Conservation (phyloP, 2,888 invertebrate species). For the Megamerina dolium region DNA sequence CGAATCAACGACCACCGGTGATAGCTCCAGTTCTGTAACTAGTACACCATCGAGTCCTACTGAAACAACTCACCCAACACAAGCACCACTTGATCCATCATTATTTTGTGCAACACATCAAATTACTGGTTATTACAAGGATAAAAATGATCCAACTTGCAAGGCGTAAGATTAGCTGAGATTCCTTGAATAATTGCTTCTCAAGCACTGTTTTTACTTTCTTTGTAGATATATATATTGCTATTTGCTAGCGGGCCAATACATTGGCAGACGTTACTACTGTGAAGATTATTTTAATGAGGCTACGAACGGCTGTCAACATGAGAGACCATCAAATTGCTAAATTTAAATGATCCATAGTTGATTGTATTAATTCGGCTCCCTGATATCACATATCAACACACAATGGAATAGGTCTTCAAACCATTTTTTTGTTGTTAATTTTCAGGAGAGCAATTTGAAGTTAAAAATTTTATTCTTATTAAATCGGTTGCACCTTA, state of each 20-base stretch:
- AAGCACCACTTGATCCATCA: constrained; percentile 13
- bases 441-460: too few species aligned
- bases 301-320: constrained; percentile 17
- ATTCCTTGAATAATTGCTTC: not conserved
- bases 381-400: not conserved
- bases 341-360: constrained; percentile 1
- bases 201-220: too few species aligned
- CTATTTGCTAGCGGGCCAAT: constrained; percentile 25
- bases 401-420: too few species aligned
- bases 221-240: constrained; percentile 28
- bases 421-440: too few species aligned
- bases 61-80: constrained; percentile 1
- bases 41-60: not conserved
- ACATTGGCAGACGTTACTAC: constrained; percentile 21
- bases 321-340: constrained; percentile 19
- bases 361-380: not conserved
- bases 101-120: constrained; percentile 16
- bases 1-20: too few species aligned
- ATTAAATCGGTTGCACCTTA: too few species aligned
- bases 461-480: too few species aligned
- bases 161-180: constrained; percentile 18
- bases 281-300: constrained; percentile 23
- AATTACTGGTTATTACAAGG: constrained; percentile 12
- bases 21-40: too few species aligned
- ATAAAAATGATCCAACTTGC: constrained; percentile 22